These are phyloP conservation scores for Pterophyllum scalare DNA, from an alignment of 2,113 vertebrate genomes.

Conservation along the genomic window DNA sequence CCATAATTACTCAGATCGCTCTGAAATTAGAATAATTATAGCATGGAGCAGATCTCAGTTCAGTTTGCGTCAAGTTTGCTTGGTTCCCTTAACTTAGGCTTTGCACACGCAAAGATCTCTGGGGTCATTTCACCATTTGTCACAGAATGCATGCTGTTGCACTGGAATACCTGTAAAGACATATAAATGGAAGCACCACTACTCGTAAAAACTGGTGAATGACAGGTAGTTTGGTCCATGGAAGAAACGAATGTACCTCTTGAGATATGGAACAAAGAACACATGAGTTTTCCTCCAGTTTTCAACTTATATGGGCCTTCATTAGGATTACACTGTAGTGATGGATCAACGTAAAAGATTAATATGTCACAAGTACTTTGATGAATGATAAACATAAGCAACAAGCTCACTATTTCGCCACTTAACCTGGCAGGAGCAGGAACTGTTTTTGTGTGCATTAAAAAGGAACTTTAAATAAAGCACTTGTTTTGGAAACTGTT, in stretches of 20 bases:
- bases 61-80: neutral
- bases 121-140: neutral
- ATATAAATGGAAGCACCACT: neutral
- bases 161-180: neutral
- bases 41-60: neutral
- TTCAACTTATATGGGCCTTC: neutral
- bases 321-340: neutral
- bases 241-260: neutral
- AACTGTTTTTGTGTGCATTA: too few species aligned
- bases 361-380: neutral
- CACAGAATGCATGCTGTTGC: neutral
- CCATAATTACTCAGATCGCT: neutral
- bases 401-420: neutral
- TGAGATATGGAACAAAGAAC: neutral
- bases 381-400: neutral
- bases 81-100: neutral
- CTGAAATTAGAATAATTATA: neutral
- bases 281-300: neutral
- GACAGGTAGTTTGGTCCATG: neutral
- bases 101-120: neutral
- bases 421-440: neutral
- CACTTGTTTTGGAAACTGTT: too few species aligned
- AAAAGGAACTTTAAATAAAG: too few species aligned
- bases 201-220: neutral
- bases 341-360: neutral